A percentile compares a stretch with the other conserved stretches of the same genome.
Conservation (phyloP, 2,113 vertebrate species). For the Calypte anna region DNA sequence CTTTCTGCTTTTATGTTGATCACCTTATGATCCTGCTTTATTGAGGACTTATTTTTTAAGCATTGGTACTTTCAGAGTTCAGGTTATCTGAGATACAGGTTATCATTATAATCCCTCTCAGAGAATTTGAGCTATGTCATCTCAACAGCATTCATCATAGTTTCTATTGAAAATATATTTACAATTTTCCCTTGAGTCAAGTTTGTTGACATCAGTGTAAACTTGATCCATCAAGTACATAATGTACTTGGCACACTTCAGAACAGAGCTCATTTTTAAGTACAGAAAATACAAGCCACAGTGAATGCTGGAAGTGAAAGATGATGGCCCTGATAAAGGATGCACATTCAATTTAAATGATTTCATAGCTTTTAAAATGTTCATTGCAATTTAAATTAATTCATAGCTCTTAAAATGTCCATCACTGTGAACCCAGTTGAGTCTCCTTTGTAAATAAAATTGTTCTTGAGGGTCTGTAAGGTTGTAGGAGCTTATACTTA, state of each 20-base stretch:
- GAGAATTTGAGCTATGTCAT: background rate
- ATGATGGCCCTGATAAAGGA: background rate
- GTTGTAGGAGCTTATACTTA: background rate
- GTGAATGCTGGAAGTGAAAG: background rate
- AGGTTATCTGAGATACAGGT: background rate
- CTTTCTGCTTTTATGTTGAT: background rate
- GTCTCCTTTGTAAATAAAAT: background rate
- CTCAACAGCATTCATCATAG: background rate
- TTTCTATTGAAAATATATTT: background rate
- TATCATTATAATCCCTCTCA: background rate
- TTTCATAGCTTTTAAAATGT: background rate
- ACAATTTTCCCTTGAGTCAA: background rate
- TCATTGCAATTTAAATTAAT: background rate
- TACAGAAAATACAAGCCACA: background rate
- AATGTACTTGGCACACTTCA: slow-evolving; percentile 11
- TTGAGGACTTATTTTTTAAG: background rate
- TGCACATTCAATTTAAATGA: background rate
- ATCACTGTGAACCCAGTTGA: background rate
- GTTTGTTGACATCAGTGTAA: background rate
- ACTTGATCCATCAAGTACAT: background rate
- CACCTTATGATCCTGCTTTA: background rate
- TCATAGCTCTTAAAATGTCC: background rate
- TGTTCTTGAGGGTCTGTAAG: background rate
- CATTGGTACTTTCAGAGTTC: background rate
- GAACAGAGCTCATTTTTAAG: background rate